Conservation (phyloP, 1,140 invertebrate genomes). For the Anoplolepis gracilipes region DNA sequence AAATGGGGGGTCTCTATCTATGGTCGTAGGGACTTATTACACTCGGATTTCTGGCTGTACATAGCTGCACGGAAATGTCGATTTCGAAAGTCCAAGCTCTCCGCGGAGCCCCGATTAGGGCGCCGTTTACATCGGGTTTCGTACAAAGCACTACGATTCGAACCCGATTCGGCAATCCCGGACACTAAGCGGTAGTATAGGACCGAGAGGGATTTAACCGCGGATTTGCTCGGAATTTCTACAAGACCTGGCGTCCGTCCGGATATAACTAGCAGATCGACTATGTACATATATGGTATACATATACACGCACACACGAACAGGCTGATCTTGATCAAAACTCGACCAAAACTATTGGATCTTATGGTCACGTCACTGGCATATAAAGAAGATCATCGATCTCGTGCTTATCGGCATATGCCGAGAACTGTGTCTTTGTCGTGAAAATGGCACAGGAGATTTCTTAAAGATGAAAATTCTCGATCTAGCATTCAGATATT, state of each 20-base stretch:
- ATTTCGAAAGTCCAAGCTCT: conserved; percentile 29
- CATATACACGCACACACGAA: neutral
- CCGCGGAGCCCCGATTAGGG: conserved; percentile 43
- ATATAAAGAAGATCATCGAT: neutral
- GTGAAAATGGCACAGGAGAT: neutral
- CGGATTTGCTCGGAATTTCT: conserved; percentile 63
- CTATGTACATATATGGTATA: neutral
- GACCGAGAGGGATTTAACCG: conserved; percentile 54
- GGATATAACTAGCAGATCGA: conserved; percentile 36
- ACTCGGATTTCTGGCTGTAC: conserved; percentile 33
- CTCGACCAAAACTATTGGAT: neutral
- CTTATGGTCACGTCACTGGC: neutral
- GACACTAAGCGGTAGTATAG: conserved; percentile 54
- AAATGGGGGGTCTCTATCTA: conserved; percentile 3
- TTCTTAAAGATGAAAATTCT: neutral
- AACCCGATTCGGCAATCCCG: conserved; percentile 57
- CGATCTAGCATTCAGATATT: neutral
- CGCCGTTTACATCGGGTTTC: conserved; percentile 57
- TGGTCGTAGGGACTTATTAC: conserved; percentile 57
- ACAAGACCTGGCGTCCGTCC: conserved; percentile 21
- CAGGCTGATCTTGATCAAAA: conserved; percentile 34
- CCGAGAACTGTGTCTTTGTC: neutral
- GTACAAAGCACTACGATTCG: conserved; percentile 56
- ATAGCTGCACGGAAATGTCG: conserved; percentile 39
- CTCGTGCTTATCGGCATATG: neutral